phyloP scores from a whole-genome alignment of 2,113 vertebrate genomes.

The Austrofundulus limnaeus region DNA sequence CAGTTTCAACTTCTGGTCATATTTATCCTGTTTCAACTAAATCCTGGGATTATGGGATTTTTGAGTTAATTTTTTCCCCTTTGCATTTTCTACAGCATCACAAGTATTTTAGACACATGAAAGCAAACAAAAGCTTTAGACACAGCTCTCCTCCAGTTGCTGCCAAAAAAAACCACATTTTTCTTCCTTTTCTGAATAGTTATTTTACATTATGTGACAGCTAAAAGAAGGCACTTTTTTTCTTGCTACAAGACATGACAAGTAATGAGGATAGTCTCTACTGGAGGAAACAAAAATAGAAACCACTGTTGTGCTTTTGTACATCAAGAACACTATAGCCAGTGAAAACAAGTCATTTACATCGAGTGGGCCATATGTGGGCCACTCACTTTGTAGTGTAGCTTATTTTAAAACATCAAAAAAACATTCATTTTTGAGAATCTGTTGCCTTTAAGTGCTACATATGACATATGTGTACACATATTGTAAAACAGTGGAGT shows the following conservation, averaged over 20 bases:
- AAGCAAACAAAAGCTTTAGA: slow-evolving; percentile 5
- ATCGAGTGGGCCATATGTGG: background rate
- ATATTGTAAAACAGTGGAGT: too few species aligned
- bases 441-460: too few species aligned
- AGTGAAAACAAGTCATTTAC: background rate
- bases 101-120: background rate
- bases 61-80: background rate
- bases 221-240: slow-evolving; percentile 2
- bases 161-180: background rate
- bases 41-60: background rate
- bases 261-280: slow-evolving; percentile 22
- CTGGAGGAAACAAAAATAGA: slow-evolving; percentile 9
- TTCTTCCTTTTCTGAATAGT: background rate
- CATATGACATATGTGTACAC: too few species aligned
- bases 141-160: background rate
- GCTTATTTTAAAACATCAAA: too few species aligned
- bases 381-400: background rate
- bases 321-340: background rate
- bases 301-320: slow-evolving; percentile 7
- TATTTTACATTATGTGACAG: slow-evolving; percentile 13
- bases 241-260: background rate
- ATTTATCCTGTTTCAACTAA: background rate
- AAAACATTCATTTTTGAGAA: too few species aligned
- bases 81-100: background rate
- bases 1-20: background rate